Evolutionary conservation across 2,888 invertebrate genomes (phyloP), one percentile per base, ranked within the genome.

Genomic region (Andrena minutula): DNA sequence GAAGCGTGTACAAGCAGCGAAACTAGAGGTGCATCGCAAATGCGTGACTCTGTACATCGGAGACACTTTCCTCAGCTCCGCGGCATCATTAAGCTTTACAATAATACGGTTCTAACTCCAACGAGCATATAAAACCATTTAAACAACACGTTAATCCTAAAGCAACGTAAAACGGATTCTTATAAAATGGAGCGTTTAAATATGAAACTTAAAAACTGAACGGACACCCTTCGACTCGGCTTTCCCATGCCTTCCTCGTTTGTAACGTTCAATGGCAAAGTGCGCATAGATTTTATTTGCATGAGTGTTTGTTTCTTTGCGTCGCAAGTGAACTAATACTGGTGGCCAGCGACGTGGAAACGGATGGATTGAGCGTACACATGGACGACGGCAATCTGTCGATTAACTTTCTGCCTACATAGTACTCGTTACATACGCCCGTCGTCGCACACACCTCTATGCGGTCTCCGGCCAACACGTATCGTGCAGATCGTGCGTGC

Each of bases 311-410:
- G 47, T 56, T 80, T 53, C 35, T 4, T 56, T 26, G 7, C 47
- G 53, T 72, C 51, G 61, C 41, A 71, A 66, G 60, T 51, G 68
- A 56, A 8, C 66, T 74, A 28, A 71, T 56, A 71, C 69, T 68
- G 82, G 26, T 81, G 82, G 61, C 71, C 70, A 65, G 60, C 72
- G 65, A 76, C 61, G 61, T 63, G 71, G 64, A 82, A 82, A 72
- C 74, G 53, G 51, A 86, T 63, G 70, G 77, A 74, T 74, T 75
- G 63, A 53, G 49, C 53, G 63, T 78, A 70, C 66, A 71, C 58
- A 58, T 68, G 83, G 76, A 58, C 64, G 41, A 68, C 71, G 58
- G 60, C 56, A 61, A 80, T 86, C 73, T 60, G 61, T 23, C 70
- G 35, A 68, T 65, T 73, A 72, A 71, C 61, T 41, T 69, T 75